Evolutionary conservation across 2,797 vertebrate species (phyloP).

Genomic region (Coreius guichenoti): DNA sequence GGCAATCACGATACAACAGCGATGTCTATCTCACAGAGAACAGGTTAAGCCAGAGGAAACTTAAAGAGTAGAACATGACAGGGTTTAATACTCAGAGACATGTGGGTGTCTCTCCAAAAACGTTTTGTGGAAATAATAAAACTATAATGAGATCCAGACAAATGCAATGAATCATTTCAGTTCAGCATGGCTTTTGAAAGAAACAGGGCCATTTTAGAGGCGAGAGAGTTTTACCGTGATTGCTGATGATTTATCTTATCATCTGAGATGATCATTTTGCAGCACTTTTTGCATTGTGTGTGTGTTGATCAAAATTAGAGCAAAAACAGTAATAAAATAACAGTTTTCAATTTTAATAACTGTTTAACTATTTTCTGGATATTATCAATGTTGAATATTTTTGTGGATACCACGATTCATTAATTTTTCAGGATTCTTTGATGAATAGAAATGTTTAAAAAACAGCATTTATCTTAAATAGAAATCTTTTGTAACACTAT

Average conservation of each 20-base stretch:
- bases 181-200: slow-evolving; percentile 23
- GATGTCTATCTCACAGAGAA: slow-evolving; percentile 40
- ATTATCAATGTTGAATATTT: too few species aligned
- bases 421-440: background rate
- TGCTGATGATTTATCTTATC: background rate
- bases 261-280: background rate
- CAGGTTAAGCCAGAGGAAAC: slow-evolving; percentile 48
- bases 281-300: background rate
- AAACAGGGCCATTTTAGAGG: slow-evolving; percentile 10
- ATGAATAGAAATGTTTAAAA: background rate
- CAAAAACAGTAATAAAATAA: background rate
- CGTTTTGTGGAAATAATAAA: slow-evolving; percentile 33
- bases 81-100: slow-evolving; percentile 35
- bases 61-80: slow-evolving; percentile 36
- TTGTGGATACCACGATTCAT: too few species aligned
- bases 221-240: background rate
- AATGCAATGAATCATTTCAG: slow-evolving; percentile 25
- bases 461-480: background rate
- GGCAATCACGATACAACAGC: slow-evolving; percentile 58
- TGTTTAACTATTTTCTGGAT: too few species aligned
- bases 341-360: too few species aligned
- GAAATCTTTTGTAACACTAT: too few species aligned
- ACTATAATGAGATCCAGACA: slow-evolving; percentile 46
- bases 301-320: background rate
- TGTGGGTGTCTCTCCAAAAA: slow-evolving; percentile 25